These are phyloP conservation scores for Pithys albifrons DNA, from an alignment of 2,113 vertebrate genomes.

Conservation along the genomic window DNA sequence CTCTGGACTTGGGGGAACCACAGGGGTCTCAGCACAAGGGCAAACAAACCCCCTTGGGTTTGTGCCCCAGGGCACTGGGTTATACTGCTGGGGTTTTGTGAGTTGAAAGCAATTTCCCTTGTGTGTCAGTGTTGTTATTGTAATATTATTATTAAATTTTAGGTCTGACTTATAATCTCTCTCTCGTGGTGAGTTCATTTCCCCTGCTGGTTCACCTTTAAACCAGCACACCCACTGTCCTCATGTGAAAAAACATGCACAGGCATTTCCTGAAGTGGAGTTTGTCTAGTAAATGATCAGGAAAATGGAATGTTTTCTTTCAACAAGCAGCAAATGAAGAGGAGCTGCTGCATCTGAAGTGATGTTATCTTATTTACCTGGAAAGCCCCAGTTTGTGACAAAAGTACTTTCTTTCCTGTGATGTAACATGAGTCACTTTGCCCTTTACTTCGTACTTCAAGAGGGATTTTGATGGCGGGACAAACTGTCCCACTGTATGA, in stretches of 20 bases:
- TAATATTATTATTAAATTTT: too few species aligned
- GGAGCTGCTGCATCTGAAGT: conserved; percentile 6
- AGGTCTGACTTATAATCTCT: too few species aligned
- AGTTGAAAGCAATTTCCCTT: too few species aligned
- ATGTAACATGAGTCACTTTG: background rate
- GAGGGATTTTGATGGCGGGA: background rate
- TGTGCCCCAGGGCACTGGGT: too few species aligned
- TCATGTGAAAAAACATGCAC: background rate
- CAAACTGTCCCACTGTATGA: background rate
- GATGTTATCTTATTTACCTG: background rate
- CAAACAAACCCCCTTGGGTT: too few species aligned
- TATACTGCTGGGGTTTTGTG: too few species aligned
- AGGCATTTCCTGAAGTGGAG: background rate
- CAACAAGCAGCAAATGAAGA: conserved; percentile 7
- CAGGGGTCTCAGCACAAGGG: too few species aligned
- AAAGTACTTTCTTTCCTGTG: background rate
- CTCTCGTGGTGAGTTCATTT: too few species aligned
- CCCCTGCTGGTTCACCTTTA: too few species aligned
- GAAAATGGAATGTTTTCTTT: conserved; percentile 7
- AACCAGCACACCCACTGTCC: too few species aligned
- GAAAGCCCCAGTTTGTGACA: background rate
- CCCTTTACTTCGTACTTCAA: background rate
- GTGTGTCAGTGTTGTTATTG: too few species aligned
- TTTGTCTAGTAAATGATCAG: background rate
- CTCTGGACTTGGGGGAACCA: too few species aligned